phyloP scores from a whole-genome alignment of 2,113 vertebrate species.

The Lepisosteus osseus region DNA sequence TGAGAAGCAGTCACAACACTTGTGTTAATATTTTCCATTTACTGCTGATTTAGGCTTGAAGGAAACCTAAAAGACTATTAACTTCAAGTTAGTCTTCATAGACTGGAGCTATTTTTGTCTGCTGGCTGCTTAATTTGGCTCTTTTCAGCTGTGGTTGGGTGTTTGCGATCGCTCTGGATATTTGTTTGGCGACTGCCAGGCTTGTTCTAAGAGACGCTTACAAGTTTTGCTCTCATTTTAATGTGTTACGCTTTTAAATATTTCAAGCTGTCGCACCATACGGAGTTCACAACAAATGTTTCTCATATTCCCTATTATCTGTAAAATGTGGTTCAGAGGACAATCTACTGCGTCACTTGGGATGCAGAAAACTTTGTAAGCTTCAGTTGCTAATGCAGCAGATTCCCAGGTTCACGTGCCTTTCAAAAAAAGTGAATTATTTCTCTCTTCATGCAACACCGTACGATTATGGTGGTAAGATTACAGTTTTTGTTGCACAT shows the following conservation, averaged over 20 bases:
- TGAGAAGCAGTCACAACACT: slow-evolving; percentile 1
- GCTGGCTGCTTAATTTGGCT: slow-evolving; percentile 7
- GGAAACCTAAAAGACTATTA: slow-evolving; percentile 4
- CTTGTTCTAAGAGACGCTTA: slow-evolving; percentile 6
- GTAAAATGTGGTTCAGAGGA: neutral
- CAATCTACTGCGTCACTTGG: neutral
- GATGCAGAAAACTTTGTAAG: neutral
- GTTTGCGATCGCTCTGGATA: neutral
- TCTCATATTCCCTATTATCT: slow-evolving; percentile 18
- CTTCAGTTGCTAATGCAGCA: slow-evolving; percentile 17
- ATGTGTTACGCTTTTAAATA: slow-evolving; percentile 16
- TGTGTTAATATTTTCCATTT: slow-evolving; percentile 19
- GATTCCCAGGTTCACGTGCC: slow-evolving; percentile 21
- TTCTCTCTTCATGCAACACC: slow-evolving; percentile 20
- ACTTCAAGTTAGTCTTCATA: neutral
- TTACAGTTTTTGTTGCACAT: neutral
- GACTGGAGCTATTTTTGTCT: slow-evolving; percentile 12
- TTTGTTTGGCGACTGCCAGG: neutral
- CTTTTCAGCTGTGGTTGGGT: slow-evolving; percentile 4
- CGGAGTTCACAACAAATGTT: slow-evolving; percentile 1
- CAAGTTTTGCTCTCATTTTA: slow-evolving; percentile 20
- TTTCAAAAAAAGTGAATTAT: slow-evolving; percentile 22
- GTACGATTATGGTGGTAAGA: neutral
- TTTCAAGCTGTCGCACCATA: neutral
- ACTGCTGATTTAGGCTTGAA: slow-evolving; percentile 12